Evolutionary conservation across 2,797 vertebrate genomes (phyloP).

Genomic region (Melanotaenia trifasciata): DNA sequence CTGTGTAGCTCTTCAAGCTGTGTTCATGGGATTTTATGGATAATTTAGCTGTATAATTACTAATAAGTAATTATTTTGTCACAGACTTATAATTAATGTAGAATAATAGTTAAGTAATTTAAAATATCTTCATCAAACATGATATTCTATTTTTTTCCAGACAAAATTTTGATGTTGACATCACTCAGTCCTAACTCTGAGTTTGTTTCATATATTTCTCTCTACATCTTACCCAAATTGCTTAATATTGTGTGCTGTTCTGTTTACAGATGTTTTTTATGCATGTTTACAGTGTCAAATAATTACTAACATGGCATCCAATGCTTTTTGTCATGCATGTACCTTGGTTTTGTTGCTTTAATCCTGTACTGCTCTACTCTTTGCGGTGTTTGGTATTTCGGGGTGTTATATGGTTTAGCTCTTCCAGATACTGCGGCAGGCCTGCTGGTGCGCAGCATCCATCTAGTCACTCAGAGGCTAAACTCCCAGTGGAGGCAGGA

Average conservation of each 20-base stretch:
- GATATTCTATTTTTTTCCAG: background rate
- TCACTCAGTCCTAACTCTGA: constrained; percentile 40
- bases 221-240: background rate
- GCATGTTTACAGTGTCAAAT: constrained; percentile 48
- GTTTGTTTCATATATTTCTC: background rate
- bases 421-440: constrained; percentile 97
- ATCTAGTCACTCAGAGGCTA: constrained; percentile 95
- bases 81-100: background rate
- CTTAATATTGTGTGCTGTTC: constrained; percentile 35
- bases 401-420: constrained; percentile 88
- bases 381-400: constrained; percentile 89
- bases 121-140: background rate
- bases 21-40: background rate
- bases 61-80: background rate
- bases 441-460: constrained; percentile 96
- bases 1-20: background rate
- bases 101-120: background rate
- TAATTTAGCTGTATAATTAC: background rate
- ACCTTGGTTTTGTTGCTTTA: constrained; percentile 47
- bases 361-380: constrained; percentile 78
- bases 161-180: background rate
- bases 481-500: constrained; percentile 95
- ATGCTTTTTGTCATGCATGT: constrained; percentile 19
- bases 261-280: constrained; percentile 21
- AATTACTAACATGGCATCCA: constrained; percentile 22